phyloP scores from a whole-genome alignment of 2,888 invertebrate genomes.

The Lissonota sp. region DNA sequence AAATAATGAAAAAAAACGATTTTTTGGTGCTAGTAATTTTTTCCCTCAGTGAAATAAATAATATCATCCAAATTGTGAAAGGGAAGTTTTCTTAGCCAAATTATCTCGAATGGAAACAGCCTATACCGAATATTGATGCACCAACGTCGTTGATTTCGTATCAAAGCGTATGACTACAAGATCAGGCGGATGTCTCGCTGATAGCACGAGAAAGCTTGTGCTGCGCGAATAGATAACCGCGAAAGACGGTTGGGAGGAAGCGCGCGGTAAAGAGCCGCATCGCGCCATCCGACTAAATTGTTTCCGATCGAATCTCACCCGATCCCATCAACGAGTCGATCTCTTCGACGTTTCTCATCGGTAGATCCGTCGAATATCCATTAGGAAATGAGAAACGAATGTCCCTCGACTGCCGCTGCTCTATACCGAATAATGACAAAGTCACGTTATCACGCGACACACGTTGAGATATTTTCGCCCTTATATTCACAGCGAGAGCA shows the following conservation, averaged over 20 bases:
- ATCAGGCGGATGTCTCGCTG: conserved; percentile 22
- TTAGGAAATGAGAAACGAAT: conserved; percentile 69
- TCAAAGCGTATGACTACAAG: conserved; percentile 11
- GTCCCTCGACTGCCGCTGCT: conserved; percentile 32
- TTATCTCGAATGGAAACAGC: conserved; percentile 63
- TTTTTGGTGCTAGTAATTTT: too few species aligned
- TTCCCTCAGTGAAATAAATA: too few species aligned
- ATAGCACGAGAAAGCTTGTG: conserved; percentile 13
- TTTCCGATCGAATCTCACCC: conserved; percentile 69
- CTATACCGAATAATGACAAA: too few species aligned
- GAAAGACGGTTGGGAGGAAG: conserved; percentile 26
- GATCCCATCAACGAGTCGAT: conserved; percentile 63
- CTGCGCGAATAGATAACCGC: conserved; percentile 45
- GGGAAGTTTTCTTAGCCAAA: conserved; percentile 39
- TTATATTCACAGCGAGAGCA: too few species aligned
- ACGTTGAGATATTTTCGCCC: too few species aligned
- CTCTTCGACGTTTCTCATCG: conserved; percentile 15
- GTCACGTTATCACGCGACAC: too few species aligned
- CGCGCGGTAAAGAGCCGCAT: conserved; percentile 15
- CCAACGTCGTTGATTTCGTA: conserved; percentile 23
- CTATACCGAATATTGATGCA: conserved; percentile 71
- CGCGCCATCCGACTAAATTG: conserved; percentile 66
- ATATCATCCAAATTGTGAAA: conserved; percentile 42
- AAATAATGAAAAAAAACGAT: neutral
- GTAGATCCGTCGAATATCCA: conserved; percentile 56